Percentiles rank a stretch among this genome's conserved stretches.
These are phyloP conservation scores for Volucella inanis DNA, from an alignment of 2,888 invertebrate species.

Conservation along the genomic window DNA sequence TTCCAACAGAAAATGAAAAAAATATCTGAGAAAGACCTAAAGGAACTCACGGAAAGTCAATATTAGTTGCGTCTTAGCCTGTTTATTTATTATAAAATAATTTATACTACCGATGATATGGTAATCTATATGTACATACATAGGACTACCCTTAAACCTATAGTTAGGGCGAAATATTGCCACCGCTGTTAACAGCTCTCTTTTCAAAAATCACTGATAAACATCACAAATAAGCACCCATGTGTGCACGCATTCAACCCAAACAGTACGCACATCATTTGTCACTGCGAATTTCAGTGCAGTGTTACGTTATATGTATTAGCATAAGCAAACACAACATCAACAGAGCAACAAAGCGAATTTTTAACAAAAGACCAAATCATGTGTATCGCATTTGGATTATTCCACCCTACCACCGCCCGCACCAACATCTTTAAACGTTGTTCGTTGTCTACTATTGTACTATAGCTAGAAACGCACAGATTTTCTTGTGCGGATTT, in stretches of 20 bases:
- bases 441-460: too few species aligned
- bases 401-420: slow-evolving; percentile 23
- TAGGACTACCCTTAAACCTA: too few species aligned
- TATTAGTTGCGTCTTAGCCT: too few species aligned
- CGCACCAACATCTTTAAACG: accelerated
- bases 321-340: too few species aligned
- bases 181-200: not conserved
- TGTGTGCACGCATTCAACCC: not conserved
- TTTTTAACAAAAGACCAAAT: slow-evolving; percentile 67
- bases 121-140: too few species aligned
- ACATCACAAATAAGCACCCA: slow-evolving; percentile 27
- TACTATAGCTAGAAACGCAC: too few species aligned
- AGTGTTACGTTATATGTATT: too few species aligned
- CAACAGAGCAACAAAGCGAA: slow-evolving; percentile 12
- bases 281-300: slow-evolving; percentile 13
- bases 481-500: slow-evolving; percentile 13
- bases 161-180: not conserved
- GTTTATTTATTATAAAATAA: too few species aligned
- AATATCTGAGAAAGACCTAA: too few species aligned
- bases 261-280: slow-evolving; percentile 54
- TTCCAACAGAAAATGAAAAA: too few species aligned
- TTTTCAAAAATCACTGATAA: slow-evolving; percentile 11
- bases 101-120: too few species aligned
- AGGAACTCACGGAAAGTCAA: too few species aligned
- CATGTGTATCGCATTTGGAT: slow-evolving; percentile 67